Base-by-base conservation (phyloP, 1,140 invertebrate species). In the Pachypsylla venusta region DNA sequence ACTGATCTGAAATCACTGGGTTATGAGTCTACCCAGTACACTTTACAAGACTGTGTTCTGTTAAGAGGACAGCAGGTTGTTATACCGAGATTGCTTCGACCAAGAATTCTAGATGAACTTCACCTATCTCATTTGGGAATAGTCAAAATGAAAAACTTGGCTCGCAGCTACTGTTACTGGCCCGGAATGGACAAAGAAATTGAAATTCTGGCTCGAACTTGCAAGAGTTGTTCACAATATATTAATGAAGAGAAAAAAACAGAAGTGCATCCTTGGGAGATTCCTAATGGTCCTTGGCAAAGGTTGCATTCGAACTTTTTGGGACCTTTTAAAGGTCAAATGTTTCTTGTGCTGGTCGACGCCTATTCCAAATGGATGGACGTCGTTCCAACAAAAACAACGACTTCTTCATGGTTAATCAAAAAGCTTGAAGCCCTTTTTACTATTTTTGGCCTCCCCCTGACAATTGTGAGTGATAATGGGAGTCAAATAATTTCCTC, bases 101-200 rank as follows among this genome's bases (percentile, higher is more conserved):
- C 61, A 24, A 35, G 26, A 42, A 61, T 71, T 12, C 56, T 73
- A 42, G 42, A 60, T 22, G 65, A 68, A 2, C 70, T 71, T 10
- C 76, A 78, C 22, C 66, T 71, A 62, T 71, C 68, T 3, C 77
- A 80, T 63, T 69, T 70, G 1, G 75, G 77, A 3, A 73, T 78
- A 12, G 69, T 70, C 0, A 67, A 65, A 0, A 80, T 79, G 76
- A 81, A 80, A 66, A 61, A 66, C 1, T 53, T 76, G 14, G 68
- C 79, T 1, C 53, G 76, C 16, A 66, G 64, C 13, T 75, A 78
- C 64, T 70, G 16, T n/a, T n/a, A n/a, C n/a, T n/a, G n/a, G n/a
- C n/a, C n/a, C n/a, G n/a, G n/a, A n/a, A n/a, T n/a, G n/a, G 66
- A 69, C 54, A 59, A 55, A 42, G 63, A 67, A 25, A 69, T 70